Evolutionary conservation across 2,113 vertebrate genomes (phyloP), one percentile per base, ranked within the genome.

Genomic region (Apteryx mantelli): DNA sequence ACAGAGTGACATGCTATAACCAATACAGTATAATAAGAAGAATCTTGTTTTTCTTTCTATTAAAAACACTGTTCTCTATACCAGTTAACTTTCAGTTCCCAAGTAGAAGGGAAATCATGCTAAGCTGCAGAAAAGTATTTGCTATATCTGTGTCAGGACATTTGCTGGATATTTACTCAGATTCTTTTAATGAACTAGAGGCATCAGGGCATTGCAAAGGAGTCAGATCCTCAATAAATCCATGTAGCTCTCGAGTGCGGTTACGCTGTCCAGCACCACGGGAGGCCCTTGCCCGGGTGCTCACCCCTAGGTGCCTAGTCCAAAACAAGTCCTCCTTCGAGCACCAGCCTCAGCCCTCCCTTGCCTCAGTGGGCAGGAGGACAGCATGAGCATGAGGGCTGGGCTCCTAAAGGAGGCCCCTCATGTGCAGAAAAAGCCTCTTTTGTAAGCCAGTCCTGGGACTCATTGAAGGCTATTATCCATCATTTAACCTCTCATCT

Each of bases 1-100:
- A 97, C 84, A 96, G 96, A 95, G 68, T 95, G 93, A 96, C 95
- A 93, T 86, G 84, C 88, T 91, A 26, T 91, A 97, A 97, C 82
- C 88, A 96, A 76, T 69, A 32, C 15, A 16, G 75, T 88, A 88
- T 91, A 97, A 88, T 88, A 70, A 90, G 92, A 96, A 92, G 93
- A 95, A 61, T 81, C 85, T 80, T 86, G 24, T 80, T 79, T 70
- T 88, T 95, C 63, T 78, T 95, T 58, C 87, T 95, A 3, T 83
- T 95, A 89, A 93, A 94, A 55, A 66, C 32, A 24, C 84, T 60
- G 63, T 20, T 89, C 82, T 93, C 71, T 70, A 32, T 38, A 85
- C 71, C 74, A 91, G 84, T 60, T 83, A 36, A 81, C 75, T 82
- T 82, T 73, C 4, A 5, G 19, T 26, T 95, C 84, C 71, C 26